Base-by-base conservation (phyloP, 2,113 vertebrate species). In the Vidua chalybeata region DNA sequence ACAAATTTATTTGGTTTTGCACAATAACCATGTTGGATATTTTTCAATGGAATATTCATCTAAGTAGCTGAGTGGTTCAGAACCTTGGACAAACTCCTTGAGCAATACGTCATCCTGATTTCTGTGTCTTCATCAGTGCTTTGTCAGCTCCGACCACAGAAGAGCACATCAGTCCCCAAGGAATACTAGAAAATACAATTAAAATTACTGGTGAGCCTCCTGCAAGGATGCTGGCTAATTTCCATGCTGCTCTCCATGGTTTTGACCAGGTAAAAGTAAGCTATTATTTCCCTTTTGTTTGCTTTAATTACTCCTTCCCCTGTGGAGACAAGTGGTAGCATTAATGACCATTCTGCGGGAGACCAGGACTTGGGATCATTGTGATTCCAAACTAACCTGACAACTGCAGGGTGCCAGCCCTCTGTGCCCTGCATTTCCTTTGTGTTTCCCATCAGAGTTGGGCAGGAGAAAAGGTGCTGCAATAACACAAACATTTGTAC, bases 141-240 rank as follows among this genome's bases (percentile, higher is more conserved):
- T 97, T 99, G 93, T 94, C 98, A n/a, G 97, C 97, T 22, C 86
- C 96, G 37, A 89, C 64, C 9, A 96, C 97, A 21, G 97, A 98
- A 49, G 96, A 98, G 58, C 98, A 98, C 37, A 45, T 98, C 16
- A 97, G 99, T 95, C 98, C 98, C 62, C 96, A 98, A 93, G 98
- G 98, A 79, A 98, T 98, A 31, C 92, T 98, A 89, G 98, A 99
- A 95, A 98, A 98, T 30, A 97, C 97, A 27, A 97, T 99, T 89
- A 99, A 99, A 97, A 98, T 99, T 93, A 98, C 98, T 37, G 98
- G 96, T 26, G 98, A 99, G 72, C 97, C 97, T 11, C 98, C 98
- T 66, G 96, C 97, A 13, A 98, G 98, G 48, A 98, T 99, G 98
- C 96, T 98, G 16, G 97, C 98, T 95, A 98, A 98, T 93, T 89